These are phyloP conservation scores for Brachystomella parvula DNA, from an alignment of 1,140 invertebrate genomes.

Conservation along the genomic window DNA sequence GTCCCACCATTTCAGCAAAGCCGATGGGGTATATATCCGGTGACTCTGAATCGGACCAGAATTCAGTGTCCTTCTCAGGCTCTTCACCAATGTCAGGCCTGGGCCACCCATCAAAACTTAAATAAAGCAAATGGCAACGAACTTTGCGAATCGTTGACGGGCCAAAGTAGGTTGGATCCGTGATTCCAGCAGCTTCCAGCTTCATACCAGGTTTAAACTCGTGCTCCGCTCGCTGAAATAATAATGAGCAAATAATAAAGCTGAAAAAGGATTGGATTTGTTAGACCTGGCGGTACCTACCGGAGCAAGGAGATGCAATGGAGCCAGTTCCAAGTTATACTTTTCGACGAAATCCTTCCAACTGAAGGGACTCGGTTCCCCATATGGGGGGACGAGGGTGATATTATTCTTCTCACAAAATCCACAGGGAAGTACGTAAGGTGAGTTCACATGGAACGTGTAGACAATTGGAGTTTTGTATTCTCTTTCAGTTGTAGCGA, in stretches of 20 bases:
- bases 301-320: constrained; percentile 54
- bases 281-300: not conserved
- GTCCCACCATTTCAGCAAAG: constrained; percentile 23
- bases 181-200: constrained; percentile 20
- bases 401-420: constrained; percentile 83
- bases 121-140: constrained; percentile 7
- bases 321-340: constrained; percentile 56
- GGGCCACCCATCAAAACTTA: constrained; percentile 29
- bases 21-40: constrained; percentile 29
- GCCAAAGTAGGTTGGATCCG: constrained; percentile 12
- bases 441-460: constrained; percentile 75
- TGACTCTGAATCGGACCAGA: constrained; percentile 25
- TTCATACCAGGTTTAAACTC: constrained; percentile 23
- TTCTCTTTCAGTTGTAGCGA: not conserved
- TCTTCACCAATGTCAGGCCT: not conserved
- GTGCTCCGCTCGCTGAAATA: constrained; percentile 7
- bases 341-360: constrained; percentile 70
- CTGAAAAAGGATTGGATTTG: not conserved
- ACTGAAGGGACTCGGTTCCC: constrained; percentile 61
- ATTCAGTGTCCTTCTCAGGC: constrained; percentile 1
- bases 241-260: not conserved
- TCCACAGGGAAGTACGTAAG: constrained; percentile 87
- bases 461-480: not conserved
- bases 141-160: constrained; percentile 22
- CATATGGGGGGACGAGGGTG: constrained; percentile 73